Conservation (phyloP, 2,797 vertebrate genomes). For the Hippocampus kuda region DNA sequence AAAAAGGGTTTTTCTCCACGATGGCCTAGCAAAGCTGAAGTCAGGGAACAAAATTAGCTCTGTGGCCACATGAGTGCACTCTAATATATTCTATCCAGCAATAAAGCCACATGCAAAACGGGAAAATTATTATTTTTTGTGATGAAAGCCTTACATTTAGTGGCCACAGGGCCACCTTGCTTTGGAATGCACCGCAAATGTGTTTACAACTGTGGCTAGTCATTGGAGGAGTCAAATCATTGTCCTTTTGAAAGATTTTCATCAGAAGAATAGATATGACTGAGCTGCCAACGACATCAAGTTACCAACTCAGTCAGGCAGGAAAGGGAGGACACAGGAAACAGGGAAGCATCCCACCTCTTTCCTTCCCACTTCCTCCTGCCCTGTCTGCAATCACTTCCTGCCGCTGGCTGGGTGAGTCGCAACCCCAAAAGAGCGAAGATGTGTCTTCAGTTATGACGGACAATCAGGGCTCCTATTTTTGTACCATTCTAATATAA, state of each 20-base stretch:
- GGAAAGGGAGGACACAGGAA: constrained; percentile 2
- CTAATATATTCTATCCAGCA: not conserved
- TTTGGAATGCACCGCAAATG: not conserved
- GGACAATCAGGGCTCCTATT: too few species aligned
- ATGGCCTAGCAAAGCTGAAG: constrained; percentile 1
- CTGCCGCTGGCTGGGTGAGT: not conserved
- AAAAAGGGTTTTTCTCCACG: not conserved
- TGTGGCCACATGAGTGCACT: not conserved
- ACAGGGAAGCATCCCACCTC: not conserved
- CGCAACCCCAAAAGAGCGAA: not conserved
- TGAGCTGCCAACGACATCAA: not conserved
- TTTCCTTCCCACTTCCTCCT: constrained; percentile 1
- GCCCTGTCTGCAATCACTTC: not conserved
- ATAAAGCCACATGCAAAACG: not conserved
- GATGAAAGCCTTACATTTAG: not conserved
- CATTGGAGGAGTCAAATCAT: not conserved
- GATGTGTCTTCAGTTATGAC: not conserved
- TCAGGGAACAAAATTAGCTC: not conserved
- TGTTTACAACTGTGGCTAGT: too few species aligned
- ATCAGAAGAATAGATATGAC: not conserved
- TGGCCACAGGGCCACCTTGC: not conserved
- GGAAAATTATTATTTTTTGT: not conserved
- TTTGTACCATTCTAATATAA: too few species aligned
- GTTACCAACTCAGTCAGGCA: not conserved
- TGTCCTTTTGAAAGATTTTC: not conserved